A percentile compares a stretch with the other conserved stretches of the same genome.
phyloP scores from a whole-genome alignment of 2,797 vertebrate genomes.

The Avahi laniger region DNA sequence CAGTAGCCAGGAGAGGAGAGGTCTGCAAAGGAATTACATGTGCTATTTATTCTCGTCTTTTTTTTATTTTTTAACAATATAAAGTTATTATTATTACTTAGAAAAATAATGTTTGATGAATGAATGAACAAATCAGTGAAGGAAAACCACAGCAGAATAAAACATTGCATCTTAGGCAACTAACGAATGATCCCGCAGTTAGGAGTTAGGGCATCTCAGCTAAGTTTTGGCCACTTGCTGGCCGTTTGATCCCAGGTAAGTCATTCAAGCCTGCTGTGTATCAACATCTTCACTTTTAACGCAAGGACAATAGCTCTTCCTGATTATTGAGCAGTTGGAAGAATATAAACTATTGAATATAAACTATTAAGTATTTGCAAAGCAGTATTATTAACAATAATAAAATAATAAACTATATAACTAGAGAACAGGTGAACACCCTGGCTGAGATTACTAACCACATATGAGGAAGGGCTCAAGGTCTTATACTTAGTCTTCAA shows the following conservation, averaged over 20 bases:
- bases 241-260: background rate
- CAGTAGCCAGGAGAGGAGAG: background rate
- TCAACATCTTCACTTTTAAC: background rate
- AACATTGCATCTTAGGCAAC: background rate
- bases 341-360: background rate
- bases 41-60: background rate
- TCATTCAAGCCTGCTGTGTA: background rate
- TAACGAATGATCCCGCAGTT: background rate
- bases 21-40: background rate
- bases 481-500: background rate
- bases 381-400: background rate
- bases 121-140: background rate
- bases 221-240: background rate
- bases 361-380: conserved; percentile 5
- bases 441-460: background rate
- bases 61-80: background rate
- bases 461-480: background rate
- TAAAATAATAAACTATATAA: background rate
- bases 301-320: background rate
- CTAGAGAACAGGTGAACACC: background rate
- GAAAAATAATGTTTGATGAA: conserved; percentile 15
- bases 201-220: background rate
- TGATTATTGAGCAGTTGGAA: conserved; percentile 12
- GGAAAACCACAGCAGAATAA: conserved; percentile 9
- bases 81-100: background rate